Percentiles rank a stretch among this genome's conserved stretches.
Conservation (phyloP, 2,113 vertebrate genomes). For the Danio rerio region DNA sequence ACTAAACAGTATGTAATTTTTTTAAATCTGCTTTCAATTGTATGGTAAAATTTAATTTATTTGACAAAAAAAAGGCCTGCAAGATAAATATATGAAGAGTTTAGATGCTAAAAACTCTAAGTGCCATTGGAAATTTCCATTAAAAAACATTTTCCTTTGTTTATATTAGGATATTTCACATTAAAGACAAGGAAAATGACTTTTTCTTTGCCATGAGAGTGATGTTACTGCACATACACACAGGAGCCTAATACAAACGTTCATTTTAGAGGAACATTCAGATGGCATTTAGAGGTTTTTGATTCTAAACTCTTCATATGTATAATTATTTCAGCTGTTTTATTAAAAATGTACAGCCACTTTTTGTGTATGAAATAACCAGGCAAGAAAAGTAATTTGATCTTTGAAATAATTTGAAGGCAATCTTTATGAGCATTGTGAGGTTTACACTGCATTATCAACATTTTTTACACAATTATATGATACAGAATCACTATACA, state of each 20-base stretch:
- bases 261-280: too few relatives aligned
- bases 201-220: neutral
- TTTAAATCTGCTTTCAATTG: neutral
- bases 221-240: too few relatives aligned
- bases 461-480: constrained; percentile 20
- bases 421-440: constrained; percentile 28
- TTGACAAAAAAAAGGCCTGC: neutral
- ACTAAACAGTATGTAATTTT: neutral
- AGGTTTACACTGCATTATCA: constrained; percentile 10
- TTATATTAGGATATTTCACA: too few relatives aligned
- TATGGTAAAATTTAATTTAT: neutral
- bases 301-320: neutral
- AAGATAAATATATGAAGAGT: neutral
- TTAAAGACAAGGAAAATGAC: too few relatives aligned
- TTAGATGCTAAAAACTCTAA: too few relatives aligned
- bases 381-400: neutral
- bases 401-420: constrained; percentile 5
- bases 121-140: too few relatives aligned
- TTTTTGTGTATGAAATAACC: constrained; percentile 13
- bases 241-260: too few relatives aligned
- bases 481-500: constrained; percentile 2
- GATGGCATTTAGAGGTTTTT: too few relatives aligned
- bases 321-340: neutral
- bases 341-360: neutral
- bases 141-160: too few relatives aligned